Evolutionary conservation across 1,140 invertebrate genomes (phyloP), one percentile per base, ranked within the genome.

Genomic region (Leptinotarsa undecemlineata): DNA sequence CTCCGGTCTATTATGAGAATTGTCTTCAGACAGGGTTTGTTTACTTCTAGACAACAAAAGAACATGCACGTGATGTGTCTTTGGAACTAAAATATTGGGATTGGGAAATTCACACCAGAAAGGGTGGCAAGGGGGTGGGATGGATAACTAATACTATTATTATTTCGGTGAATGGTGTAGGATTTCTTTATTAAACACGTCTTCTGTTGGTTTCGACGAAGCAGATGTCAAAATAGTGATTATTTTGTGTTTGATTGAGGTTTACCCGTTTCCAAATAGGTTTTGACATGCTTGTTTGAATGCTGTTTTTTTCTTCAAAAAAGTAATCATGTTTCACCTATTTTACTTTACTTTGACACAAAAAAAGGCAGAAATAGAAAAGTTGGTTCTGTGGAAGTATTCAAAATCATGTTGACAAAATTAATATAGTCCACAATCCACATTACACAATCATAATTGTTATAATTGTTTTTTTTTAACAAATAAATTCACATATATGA

Each of bases 101-200:
- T 57, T 57, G 51, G 33, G 51, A 57, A 57, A 57, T 57, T 57
- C 51, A 57, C 51, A 57, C 51, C 51, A 57, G 51, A 57, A 57
- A 57, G 51, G 51, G 51, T 57, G 51, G 51, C 4, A 57, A 17
- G 51, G 51, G 51, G 51, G 51, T 19, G 51, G 51, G n/a, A 57
- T 17, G 51, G 51, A 57, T 57, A 19, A 19, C 51, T 57, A 57
- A 57, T 5, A 57, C 17, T 19, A 57, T 57, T 57, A 57, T 57
- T n/a, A 57, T 57, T 57, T 57, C n/a, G 5, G 51, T 57, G 51
- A 57, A 19, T 57, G 51, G 33, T 57, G n/a, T 57, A n/a, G 51
- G n/a, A 57, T 57, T 19, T 5, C n/a, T 57, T 19, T 19, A 57
- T 57, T 57, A n/a, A 57, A 57, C n/a, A 19, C n/a, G 17, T 57